phyloP scores from a whole-genome alignment of 1,140 invertebrate genomes.

The Bombus impatiens region DNA sequence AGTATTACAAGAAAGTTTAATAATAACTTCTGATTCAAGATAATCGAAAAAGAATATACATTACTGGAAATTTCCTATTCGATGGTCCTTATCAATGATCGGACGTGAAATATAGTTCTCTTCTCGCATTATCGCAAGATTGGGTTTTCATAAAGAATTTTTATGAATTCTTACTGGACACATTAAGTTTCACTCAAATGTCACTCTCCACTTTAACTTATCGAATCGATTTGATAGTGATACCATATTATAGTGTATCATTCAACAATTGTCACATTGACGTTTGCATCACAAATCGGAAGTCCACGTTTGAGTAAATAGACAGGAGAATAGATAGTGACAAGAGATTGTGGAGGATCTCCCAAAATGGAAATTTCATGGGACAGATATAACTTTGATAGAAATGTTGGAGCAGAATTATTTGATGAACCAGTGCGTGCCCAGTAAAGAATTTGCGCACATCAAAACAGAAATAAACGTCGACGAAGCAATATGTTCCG shows the following conservation, averaged over 20 bases:
- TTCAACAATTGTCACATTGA: conserved; percentile 18
- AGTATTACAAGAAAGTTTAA: neutral
- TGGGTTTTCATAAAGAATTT: neutral
- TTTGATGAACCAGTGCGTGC: conserved; percentile 2
- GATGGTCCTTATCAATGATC: neutral
- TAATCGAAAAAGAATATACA: conserved; percentile 42
- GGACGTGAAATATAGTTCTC: neutral
- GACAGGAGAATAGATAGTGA: neutral
- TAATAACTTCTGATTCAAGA: conserved; percentile 5
- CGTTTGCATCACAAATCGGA: neutral
- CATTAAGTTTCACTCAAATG: neutral
- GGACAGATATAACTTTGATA: neutral
- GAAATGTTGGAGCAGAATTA: neutral
- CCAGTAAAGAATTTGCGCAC: conserved; percentile 35
- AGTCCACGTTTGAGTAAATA: neutral
- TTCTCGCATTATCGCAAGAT: neutral
- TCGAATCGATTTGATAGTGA: neutral
- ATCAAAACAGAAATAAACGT: conserved; percentile 3
- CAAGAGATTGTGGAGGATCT: no score
- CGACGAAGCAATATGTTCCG: conserved; percentile 1
- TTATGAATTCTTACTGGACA: neutral
- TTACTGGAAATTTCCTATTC: conserved; percentile 44
- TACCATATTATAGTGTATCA: neutral
- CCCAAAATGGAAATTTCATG: neutral
- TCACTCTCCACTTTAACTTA: neutral